These are phyloP conservation scores for Typhlichthys subterraneus DNA, from an alignment of 2,797 vertebrate species.

Conservation along the genomic window DNA sequence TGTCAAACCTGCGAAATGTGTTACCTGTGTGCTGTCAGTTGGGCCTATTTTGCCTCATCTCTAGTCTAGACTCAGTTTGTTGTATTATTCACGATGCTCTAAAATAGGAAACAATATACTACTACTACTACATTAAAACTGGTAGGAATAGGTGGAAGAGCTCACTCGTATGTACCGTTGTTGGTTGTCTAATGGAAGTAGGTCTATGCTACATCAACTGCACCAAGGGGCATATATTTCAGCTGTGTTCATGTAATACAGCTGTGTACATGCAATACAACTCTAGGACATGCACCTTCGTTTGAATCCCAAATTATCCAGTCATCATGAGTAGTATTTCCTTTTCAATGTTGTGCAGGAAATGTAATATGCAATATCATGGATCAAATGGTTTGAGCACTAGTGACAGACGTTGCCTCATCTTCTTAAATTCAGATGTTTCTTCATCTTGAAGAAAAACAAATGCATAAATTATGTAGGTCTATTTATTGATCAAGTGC, in stretches of 20 bases:
- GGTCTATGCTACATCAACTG: constrained; percentile 10
- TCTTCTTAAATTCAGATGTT: not conserved
- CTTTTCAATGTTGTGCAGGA: not conserved
- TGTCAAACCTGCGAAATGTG: constrained; percentile 42
- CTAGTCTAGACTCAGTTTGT: constrained; percentile 54
- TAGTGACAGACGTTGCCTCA: not conserved
- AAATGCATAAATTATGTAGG: no score
- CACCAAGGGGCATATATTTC: constrained; percentile 42
- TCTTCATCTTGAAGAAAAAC: no score
- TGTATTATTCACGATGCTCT: constrained; percentile 38
- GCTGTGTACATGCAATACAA: constrained; percentile 22
- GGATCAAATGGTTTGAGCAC: not conserved
- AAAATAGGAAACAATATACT: constrained; percentile 13
- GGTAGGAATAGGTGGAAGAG: constrained; percentile 5
- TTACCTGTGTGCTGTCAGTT: constrained; percentile 58
- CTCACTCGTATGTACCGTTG: constrained; percentile 28
- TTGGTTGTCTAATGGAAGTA: constrained; percentile 25
- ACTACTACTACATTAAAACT: constrained; percentile 3
- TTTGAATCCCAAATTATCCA: no score
- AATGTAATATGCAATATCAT: not conserved
- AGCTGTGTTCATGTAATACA: constrained; percentile 30
- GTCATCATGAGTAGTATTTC: not conserved
- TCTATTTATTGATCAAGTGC: not conserved
- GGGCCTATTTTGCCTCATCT: constrained; percentile 49
- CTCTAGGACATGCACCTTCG: constrained; percentile 19